phyloP scores from a whole-genome alignment of 2,888 invertebrate genomes.

The Hybos culiciformis region DNA sequence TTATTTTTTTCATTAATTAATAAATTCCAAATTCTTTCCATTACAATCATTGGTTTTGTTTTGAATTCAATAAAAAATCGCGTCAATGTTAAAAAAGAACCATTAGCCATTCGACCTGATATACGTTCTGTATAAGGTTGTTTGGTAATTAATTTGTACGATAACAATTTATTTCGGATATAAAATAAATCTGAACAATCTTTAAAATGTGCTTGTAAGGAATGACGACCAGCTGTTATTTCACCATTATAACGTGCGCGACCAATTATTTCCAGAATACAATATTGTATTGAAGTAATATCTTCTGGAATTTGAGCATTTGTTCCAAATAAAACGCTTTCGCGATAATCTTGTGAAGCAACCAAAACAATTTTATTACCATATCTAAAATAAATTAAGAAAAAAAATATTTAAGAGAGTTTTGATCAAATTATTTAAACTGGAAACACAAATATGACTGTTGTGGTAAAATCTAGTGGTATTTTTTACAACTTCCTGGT shows the following conservation, averaged over 20 bases:
- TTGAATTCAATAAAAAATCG: constrained; percentile 48
- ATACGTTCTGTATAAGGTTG: constrained; percentile 44
- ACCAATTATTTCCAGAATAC: constrained; percentile 60
- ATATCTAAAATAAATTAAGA: constrained; percentile 35
- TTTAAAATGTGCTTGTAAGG: constrained; percentile 40
- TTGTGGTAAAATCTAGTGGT: too few relatives aligned
- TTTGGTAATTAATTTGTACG: constrained; percentile 44
- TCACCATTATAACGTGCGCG: constrained; percentile 55
- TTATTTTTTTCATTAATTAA: constrained; percentile 39
- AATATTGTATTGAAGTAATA: constrained; percentile 46
- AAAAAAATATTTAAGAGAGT: too few relatives aligned
- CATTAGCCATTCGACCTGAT: constrained; percentile 32
- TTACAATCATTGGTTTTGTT: constrained; percentile 34
- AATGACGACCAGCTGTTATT: constrained; percentile 48
- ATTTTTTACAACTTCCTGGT: too few relatives aligned
- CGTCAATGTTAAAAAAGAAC: constrained; percentile 45
- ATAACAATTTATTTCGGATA: constrained; percentile 43
- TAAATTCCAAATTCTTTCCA: constrained; percentile 24
- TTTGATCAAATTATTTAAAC: too few relatives aligned
- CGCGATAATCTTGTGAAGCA: constrained; percentile 48
- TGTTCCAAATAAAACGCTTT: constrained; percentile 41
- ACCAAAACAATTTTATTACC: constrained; percentile 54
- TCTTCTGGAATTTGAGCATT: constrained; percentile 35
- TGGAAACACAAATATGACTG: too few relatives aligned
- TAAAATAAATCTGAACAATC: constrained; percentile 43